Base-by-base conservation (phyloP, 2,113 vertebrate genomes). In the Spilogale gracilis region DNA sequence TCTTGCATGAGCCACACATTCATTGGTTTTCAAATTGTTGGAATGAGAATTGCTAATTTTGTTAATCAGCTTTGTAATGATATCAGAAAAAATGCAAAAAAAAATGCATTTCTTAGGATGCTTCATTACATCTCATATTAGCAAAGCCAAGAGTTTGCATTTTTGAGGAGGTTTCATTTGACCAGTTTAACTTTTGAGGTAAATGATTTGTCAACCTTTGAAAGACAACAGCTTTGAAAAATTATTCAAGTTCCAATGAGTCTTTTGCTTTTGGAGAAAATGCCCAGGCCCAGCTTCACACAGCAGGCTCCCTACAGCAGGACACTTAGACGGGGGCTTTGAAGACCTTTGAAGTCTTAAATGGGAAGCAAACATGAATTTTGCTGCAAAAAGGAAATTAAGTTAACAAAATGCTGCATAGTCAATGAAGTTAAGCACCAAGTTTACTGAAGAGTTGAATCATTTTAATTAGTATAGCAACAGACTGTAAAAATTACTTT, bases 321-420 rank as follows among this genome's bases (percentile, higher is more conserved):
- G 9, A 3, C 79, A 45, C 9, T 38, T 7, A 1, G 3, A 78
- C 30, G 38, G 0, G 13, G 9, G 16, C 38, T 93, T 65, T 71
- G 61, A 54, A 92, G 17, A 76, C 8, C 16, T 95, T 17, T 9
- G 23, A 88, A 84, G 88, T 69, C 82, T 23, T 14, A 95, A 61
- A 73, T 48, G 38, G 20, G 18, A 84, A 74, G 32, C 27, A 60
- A 17, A 84, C 43, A 63, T 88, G n/a, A 20, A 74, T 43, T 67
- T 61, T 86, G 60, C 45, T 94, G 13, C 56, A 88, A 81, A 86
- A 93, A 81, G 20, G 43, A 90, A 96, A 95, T 94, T 50, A 92
- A 73, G 43, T 18, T 76, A 74, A 58, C 58, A 85, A 67, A 83
- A 5, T 23, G 3, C 30, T 63, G 16, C 58, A 88, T 30, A 65